Evolutionary conservation across 2,113 vertebrate genomes (phyloP), one percentile per base, ranked within the genome.

Genomic region (Prolemur simus): DNA sequence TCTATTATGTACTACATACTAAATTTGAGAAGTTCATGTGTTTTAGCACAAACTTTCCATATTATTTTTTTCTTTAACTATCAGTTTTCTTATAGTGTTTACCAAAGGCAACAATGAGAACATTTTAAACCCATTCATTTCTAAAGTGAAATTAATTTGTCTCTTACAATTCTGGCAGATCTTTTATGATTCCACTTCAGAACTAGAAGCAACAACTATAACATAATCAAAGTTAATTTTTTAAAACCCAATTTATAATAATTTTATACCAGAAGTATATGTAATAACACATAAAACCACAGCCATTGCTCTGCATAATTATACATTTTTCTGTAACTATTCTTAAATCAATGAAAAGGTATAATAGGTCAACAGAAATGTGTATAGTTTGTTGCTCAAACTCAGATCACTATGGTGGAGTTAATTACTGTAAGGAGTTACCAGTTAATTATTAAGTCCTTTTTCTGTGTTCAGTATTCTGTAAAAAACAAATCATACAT

Each of bases 401-500:
- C 34, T 93, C 69, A 81, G 0, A 60, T 92, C 1, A 86, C 11
- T 60, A 42, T 47, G 23, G 15, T 3, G 42, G 1, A 85, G 0
- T 3, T 86, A 91, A 52, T 86, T 17, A 49, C 39, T 13, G 11
- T 49, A 95, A 96, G 60, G 32, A 81, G 20, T 93, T 88, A 78
- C 6, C 29, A 74, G 12, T 78, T 94, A 81, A 96, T 94, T 95
- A 96, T 94, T 95, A 91, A 83, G 32, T 47, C 34, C 5, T 78
- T 81, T 96, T 87, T 82, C 17, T 81, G 1, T 90, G 8, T 18
- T 47, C 8, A 68, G 15, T 83, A 15, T 77, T 91, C n/a, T 81
- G 9, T 66, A 82, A 63, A 64, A 89, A 82, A 68, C 37, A 6
- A 92, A 76, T 42, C 42, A 42, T 42, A 42, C 68, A 93, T 27